These are phyloP conservation scores for Drosophila kohkoa DNA, from an alignment of 1,140 invertebrate species.

Conservation along the genomic window DNA sequence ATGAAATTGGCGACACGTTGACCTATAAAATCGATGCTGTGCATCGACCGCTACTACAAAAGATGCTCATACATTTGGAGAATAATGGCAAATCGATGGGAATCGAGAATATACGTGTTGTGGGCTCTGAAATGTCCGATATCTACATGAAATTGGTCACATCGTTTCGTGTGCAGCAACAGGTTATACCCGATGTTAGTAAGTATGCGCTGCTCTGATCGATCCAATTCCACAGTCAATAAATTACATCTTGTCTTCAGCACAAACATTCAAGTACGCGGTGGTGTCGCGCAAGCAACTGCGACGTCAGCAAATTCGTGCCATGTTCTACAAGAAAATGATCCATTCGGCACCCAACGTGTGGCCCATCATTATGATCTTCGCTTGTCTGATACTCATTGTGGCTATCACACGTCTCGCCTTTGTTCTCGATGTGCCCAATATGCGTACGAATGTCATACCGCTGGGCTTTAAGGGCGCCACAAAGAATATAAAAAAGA, in stretches of 20 bases:
- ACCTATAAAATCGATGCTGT: conserved; percentile 52
- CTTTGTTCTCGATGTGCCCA: conserved; percentile 41
- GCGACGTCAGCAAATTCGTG: conserved; percentile 52
- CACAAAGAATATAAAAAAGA: not conserved
- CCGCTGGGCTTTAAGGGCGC: conserved; percentile 35
- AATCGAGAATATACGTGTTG: conserved; percentile 67
- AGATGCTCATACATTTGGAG: conserved; percentile 72
- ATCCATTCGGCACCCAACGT: conserved; percentile 70
- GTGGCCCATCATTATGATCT: conserved; percentile 70
- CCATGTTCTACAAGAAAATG: conserved; percentile 78
- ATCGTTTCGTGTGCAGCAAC: conserved; percentile 63
- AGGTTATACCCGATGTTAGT: conserved; percentile 72
- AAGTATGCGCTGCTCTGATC: conserved; percentile 34
- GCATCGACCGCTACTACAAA: conserved; percentile 49
- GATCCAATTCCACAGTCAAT: too few species aligned
- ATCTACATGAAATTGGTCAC: conserved; percentile 71
- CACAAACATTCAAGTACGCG: conserved; percentile 68
- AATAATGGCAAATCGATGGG: conserved; percentile 62
- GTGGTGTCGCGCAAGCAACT: conserved; percentile 60
- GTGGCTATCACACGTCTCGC: conserved; percentile 48
- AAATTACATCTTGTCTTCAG: conserved; percentile 19
- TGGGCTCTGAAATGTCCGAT: conserved; percentile 66
- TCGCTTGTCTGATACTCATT: conserved; percentile 61
- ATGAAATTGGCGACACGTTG: conserved; percentile 71
- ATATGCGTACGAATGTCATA: conserved; percentile 40